Percentiles rank a stretch among this genome's conserved stretches.
phyloP scores from a whole-genome alignment of 2,888 invertebrate species.

The Acanthosoma haemorrhoidale region DNA sequence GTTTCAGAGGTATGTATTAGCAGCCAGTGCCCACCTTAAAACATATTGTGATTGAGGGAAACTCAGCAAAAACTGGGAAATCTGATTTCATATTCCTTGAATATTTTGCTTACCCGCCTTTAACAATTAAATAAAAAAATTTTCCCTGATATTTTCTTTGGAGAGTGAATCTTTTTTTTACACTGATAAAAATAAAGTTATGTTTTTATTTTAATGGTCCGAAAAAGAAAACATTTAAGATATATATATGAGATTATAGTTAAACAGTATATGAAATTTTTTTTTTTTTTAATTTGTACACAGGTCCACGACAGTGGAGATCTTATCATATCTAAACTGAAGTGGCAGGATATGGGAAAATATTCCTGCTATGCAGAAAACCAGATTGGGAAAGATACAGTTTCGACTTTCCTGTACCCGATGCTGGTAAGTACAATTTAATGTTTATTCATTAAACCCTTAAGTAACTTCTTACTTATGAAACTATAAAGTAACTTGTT shows the following conservation, averaged over 20 bases:
- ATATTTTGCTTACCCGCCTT: too few species aligned
- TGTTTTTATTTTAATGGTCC: too few species aligned
- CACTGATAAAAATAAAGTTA: too few species aligned
- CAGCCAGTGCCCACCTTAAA: too few species aligned
- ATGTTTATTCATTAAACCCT: not conserved
- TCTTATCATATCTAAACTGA: constrained; percentile 62
- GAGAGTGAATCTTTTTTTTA: too few species aligned
- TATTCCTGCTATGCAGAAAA: constrained; percentile 72
- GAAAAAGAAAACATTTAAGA: too few species aligned
- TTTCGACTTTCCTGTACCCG: constrained; percentile 70
- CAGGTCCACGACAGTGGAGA: constrained; percentile 68
- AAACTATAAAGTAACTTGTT: not conserved
- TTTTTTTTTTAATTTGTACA: not conserved
- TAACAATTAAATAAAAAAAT: too few species aligned
- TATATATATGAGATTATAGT: not conserved
- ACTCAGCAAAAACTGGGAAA: too few species aligned
- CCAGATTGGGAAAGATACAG: constrained; percentile 56
- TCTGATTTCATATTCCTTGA: too few species aligned
- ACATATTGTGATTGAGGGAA: too few species aligned
- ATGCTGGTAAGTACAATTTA: constrained; percentile 41
- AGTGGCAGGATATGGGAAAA: constrained; percentile 77
- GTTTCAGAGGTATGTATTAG: too few species aligned
- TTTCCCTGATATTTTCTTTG: too few species aligned
- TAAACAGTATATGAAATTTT: not conserved
- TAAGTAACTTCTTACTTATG: not conserved